Evolutionary conservation across 2,888 invertebrate genomes (phyloP).

Genomic region (Lasioglossum figueresi): DNA sequence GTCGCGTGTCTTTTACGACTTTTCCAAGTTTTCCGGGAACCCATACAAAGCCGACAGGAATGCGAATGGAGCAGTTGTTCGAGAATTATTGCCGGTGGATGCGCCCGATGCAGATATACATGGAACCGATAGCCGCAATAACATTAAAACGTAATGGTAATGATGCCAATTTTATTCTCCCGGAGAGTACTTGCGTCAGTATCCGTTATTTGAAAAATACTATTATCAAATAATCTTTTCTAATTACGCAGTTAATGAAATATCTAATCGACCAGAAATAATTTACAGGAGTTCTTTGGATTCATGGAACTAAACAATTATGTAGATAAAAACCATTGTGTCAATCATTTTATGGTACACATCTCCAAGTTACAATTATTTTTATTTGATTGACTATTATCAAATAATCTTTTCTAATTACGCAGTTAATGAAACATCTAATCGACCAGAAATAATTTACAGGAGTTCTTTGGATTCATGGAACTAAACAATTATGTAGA

Average conservation of each 20-base stretch:
- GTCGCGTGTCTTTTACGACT: conserved; percentile 25
- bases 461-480: not conserved
- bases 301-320: not conserved
- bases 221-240: not conserved
- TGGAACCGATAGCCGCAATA: conserved; percentile 34
- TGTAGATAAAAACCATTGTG: not conserved
- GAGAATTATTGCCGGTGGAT: conserved; percentile 47
- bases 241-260: not conserved
- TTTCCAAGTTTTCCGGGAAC: conserved; percentile 64
- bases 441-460: not conserved
- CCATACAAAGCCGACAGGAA: conserved; percentile 50
- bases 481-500: not conserved
- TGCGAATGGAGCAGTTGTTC: conserved; percentile 40
- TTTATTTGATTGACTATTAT: not conserved
- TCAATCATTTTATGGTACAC: no score
- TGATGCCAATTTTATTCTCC: conserved; percentile 42
- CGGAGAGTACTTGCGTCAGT: not conserved
- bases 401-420: not conserved
- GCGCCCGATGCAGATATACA: conserved; percentile 52
- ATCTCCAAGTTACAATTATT: not conserved
- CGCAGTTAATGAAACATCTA: not conserved
- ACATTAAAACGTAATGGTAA: conserved; percentile 43
- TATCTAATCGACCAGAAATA: not conserved
- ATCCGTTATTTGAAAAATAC: conserved; percentile 29
- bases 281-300: not conserved